Evolutionary conservation across 2,797 vertebrate species (phyloP), one percentile per base, ranked within the genome.

Genomic region (Sylvilagus floridanus): DNA sequence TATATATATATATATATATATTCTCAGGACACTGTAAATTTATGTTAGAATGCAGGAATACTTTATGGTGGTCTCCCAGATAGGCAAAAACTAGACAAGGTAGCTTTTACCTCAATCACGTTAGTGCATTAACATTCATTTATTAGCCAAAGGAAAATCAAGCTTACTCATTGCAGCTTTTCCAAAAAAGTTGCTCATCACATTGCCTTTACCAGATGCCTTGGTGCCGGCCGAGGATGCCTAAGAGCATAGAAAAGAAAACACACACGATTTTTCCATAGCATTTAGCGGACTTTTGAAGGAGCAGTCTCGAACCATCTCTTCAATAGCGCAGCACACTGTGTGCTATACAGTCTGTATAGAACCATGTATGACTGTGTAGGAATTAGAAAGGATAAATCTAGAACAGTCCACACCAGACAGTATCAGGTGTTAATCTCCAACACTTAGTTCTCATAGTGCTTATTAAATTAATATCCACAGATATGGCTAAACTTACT

Each of bases 131-230:
- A 94, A 84, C 68, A 60, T 81, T 73, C 60, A 81, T 22, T 50
- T 71, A 89, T n/a, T 54, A 97, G 60, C 87, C 91, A 32, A 95
- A 73, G 21, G 28, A 52, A 77, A 10, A 92, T 71, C 73, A 90
- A 91, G 98, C 99, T 99, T 98, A 99, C 99, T 99, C 96, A 98
- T 96, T 62, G 98, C 97, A 97, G 99, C 98, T 98, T 97, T 99
- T 76, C 99, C 99, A 98, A 99, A 99, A 98, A 99, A 99, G 97
- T 99, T 99, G 92, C 95, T 98, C 97, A 99, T 97, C 2, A 98
- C 88, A 85, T 88, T 99, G 54, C 92, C 88, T 95, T 99, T 99
- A 16, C 90, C 94, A 2, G 98, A 77, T 13, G 98, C 96, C 97
- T 99, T 99, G 96, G 66, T 98, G 98, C 98, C 99, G 7, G 96